Percentiles rank a stretch among this genome's conserved stretches.
These are phyloP conservation scores for Ferdinandea cuprea DNA, from an alignment of 2,888 invertebrate genomes.

Conservation along the genomic window DNA sequence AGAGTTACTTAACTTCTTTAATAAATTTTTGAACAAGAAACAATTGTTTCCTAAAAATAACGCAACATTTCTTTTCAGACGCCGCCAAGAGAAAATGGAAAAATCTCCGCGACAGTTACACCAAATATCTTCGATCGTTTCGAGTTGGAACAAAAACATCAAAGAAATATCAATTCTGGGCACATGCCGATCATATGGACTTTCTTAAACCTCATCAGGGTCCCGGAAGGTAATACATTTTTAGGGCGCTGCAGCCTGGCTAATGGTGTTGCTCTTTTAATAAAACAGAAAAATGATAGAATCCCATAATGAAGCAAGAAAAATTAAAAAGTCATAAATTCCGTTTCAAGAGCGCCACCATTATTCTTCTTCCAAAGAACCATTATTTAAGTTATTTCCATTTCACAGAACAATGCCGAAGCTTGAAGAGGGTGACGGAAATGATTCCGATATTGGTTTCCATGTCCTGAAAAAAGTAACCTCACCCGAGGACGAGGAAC, in stretches of 20 bases:
- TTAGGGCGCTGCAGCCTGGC: too few relatives aligned
- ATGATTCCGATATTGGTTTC: conserved; percentile 80
- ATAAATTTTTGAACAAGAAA: too few relatives aligned
- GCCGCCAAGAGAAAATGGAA: conserved; percentile 83
- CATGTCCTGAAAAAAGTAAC: conserved; percentile 80
- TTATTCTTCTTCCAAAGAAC: neutral
- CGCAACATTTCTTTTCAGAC: conserved; percentile 76
- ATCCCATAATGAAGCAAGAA: too few relatives aligned
- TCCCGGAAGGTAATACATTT: conserved; percentile 79
- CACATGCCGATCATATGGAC: conserved; percentile 83
- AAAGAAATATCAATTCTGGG: conserved; percentile 83
- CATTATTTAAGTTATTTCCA: conserved; percentile 9
- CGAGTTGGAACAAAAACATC: conserved; percentile 82
- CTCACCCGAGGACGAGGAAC: conserved; percentile 78
- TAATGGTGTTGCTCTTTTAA: too few relatives aligned
- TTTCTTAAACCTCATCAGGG: conserved; percentile 82
- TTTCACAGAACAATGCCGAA: conserved; percentile 75
- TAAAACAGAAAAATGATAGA: too few relatives aligned
- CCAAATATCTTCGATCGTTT: conserved; percentile 82
- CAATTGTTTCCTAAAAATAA: neutral
- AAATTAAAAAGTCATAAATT: too few relatives aligned
- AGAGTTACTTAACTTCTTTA: too few relatives aligned
- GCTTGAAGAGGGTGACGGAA: conserved; percentile 79
- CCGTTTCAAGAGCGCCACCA: too few relatives aligned
- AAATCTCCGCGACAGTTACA: conserved; percentile 82